Evolutionary conservation across 2,797 vertebrate species (phyloP), one percentile per base, ranked within the genome.

Genomic region (Typhlichthys subterraneus): DNA sequence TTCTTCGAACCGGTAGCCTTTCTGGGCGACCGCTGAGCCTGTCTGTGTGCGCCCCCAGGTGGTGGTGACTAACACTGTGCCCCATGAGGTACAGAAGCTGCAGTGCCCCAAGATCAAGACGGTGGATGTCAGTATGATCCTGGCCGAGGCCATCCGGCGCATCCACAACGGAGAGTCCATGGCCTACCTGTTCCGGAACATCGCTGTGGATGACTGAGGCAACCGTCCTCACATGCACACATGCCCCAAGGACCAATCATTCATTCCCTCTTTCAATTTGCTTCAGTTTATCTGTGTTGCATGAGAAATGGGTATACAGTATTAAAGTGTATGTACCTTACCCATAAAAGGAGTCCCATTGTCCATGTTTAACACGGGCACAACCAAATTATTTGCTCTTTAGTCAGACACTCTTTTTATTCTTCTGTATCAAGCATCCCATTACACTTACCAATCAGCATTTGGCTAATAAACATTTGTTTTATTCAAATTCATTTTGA

Each of bases 101-200:
- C 96, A 97, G 89, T 98, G 96, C 83, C 93, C 95, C 70, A 98
- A 98, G 88, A 98, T 97, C 90, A 96, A 96, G 89, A 98, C 96
- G 0, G 96, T 98, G 87, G 96, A 98, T 46, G 95, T 98, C 88
- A 98, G 96, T 67, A 93, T 97, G 94, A 95, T 98, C 67, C 91
- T 98, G 19, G 95, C 95, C 0, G 96, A 98, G 82, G 96, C 96
- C 2, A 98, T 98, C 76, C 88, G 96, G 0, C 92, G 96, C 29
- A 98, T 94, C 89, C 96, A 97, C 89, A 97, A 98, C 0, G 96
- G 96, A 10, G 96, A 98, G 82, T 98, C 96, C 86, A 97, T 97
- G 96, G 94, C 96, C 0, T 98, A 97, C 81, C 93, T 98, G 45
- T 97, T 97, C 83, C 94, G 95, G 19, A 97, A 97, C 92, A 98